A percentile compares a stretch with the other conserved stretches of the same genome.
Evolutionary conservation across 2,113 vertebrate genomes (phyloP).

Genomic region (Calypte anna): DNA sequence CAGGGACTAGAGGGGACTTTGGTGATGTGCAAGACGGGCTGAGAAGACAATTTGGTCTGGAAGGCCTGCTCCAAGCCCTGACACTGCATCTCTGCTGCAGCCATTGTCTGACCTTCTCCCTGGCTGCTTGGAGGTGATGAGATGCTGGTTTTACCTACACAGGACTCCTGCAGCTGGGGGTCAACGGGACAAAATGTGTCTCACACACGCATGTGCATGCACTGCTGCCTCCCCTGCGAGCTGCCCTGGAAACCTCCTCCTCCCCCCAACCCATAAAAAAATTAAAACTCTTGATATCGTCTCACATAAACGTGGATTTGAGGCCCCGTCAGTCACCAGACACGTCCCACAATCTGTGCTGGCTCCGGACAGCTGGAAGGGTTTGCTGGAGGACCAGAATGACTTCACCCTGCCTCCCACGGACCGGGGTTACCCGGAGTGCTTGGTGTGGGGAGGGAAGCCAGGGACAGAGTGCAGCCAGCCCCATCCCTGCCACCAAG

Average conservation of each 20-base stretch:
- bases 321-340: slow-evolving; percentile 69
- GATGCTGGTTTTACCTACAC: not conserved
- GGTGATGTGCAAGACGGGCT: not conserved
- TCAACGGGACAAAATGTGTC: not conserved
- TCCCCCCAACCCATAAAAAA: slow-evolving; percentile 2
- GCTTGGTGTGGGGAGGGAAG: not conserved
- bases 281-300: slow-evolving; percentile 50
- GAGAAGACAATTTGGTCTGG: not conserved
- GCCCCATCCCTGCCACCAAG: not conserved
- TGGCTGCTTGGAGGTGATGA: rapidly evolving
- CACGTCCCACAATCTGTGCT: slow-evolving; percentile 67
- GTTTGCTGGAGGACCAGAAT: slow-evolving; percentile 57
- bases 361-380: slow-evolving; percentile 63
- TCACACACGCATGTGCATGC: not conserved
- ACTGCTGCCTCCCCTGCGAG: not conserved
- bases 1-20: not conserved
- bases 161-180: slow-evolving; percentile 38
- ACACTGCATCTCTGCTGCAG: rapidly evolving
- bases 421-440: not conserved
- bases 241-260: not conserved
- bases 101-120: not conserved
- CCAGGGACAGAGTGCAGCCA: rapidly evolving
- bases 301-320: slow-evolving; percentile 48
- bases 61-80: not conserved
- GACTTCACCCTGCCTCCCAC: slow-evolving; percentile 48